Conservation (phyloP, 2,113 vertebrate species). For the Danio rerio region DNA sequence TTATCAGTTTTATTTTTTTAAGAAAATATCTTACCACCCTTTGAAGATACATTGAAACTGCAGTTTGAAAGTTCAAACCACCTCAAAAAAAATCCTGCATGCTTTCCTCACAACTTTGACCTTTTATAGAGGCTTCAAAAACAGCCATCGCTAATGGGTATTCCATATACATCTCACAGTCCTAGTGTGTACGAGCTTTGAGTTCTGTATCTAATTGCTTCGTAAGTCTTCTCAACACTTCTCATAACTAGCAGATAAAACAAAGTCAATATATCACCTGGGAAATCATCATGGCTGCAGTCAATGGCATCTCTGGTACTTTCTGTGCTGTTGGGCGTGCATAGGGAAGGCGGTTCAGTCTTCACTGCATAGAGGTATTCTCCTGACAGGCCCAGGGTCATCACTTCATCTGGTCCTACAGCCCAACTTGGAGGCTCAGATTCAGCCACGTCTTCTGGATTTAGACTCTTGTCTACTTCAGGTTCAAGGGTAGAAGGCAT, state of each 20-base stretch:
- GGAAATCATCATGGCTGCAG: conserved; percentile 44
- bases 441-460: conserved; percentile 36
- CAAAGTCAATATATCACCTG: conserved; percentile 40
- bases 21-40: no score
- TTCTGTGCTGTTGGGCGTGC: conserved; percentile 40
- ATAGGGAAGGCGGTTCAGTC: conserved; percentile 51
- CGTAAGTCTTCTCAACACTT: no score
- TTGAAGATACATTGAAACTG: no score
- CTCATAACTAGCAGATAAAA: not conserved
- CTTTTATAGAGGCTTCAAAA: no score
- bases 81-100: no score
- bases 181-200: no score
- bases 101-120: no score
- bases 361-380: conserved; percentile 65
- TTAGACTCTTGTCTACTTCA: conserved; percentile 42
- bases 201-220: no score
- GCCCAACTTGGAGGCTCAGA: conserved; percentile 49
- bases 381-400: conserved; percentile 62
- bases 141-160: no score
- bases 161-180: no score
- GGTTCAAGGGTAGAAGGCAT: conserved; percentile 45
- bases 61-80: no score
- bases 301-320: conserved; percentile 40
- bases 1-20: no score
- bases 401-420: conserved; percentile 56